Evolutionary conservation across 2,888 invertebrate species (phyloP), one percentile per base, ranked within the genome.

Genomic region (Netelia fuscicornis): DNA sequence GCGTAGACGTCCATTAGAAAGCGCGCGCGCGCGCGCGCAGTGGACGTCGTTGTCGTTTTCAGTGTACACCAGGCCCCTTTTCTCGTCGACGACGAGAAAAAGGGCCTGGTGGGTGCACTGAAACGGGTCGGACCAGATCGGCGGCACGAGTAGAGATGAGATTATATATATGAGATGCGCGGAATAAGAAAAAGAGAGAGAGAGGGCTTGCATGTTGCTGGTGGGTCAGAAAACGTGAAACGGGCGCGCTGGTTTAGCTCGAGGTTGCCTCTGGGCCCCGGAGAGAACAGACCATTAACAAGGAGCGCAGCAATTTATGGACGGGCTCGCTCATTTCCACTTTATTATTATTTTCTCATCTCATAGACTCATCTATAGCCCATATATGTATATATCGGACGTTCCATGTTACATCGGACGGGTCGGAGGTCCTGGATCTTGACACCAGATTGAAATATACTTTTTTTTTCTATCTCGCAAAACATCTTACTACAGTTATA

Each of bases 301-400:
- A 93, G 93, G 92, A 93, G 93, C 93, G 91, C 91, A 92, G 91
- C 92, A 93, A 93, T 93, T 93, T 93, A 93, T 93, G 93, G 92
- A 92, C 91, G 91, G 91, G 90, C 91, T 92, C 91, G 91, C 92
- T 93, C 92, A 93, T 92, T 93, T 92, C 92, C 92, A 93, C 93
- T 93, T 93, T 92, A 93, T 93, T 93, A 93, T 93, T 93, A 93
- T 93, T 93, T 93, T 93, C 92, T 93, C 93, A 92, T 93, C 92
- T 92, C 92, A 92, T 92, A 92, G 93, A 92, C 92, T 92, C 92
- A 91, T 91, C 92, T 92, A 92, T 91, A 90, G 11, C 0, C 20
- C 23, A 58, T 42, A 58, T 10, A 37, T 56, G 37, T 13, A 58
- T 20, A 42, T 58, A 42, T 71, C 25, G 13, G 8, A n/a, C 20